Evolutionary conservation across 1,140 invertebrate genomes (phyloP).

Genomic region (Lepidostoma basale): DNA sequence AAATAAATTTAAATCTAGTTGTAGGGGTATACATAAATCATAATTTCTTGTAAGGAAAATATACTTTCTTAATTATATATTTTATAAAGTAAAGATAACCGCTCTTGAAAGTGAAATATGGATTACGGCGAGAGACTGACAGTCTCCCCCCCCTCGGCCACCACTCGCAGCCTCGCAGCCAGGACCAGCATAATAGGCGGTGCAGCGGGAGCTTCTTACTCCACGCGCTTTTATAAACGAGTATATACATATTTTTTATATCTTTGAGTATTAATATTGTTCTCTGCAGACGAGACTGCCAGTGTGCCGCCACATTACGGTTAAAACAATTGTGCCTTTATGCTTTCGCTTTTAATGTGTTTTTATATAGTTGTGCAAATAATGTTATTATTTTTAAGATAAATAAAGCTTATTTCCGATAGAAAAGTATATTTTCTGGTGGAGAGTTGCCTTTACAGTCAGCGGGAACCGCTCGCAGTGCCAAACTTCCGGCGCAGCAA

Average conservation of each 20-base stretch:
- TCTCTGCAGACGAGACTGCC: conserved; percentile 22
- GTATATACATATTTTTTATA: not conserved
- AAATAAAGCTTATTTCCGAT: conserved; percentile 22
- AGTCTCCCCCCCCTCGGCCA: not conserved
- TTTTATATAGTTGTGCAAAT: conserved; percentile 34
- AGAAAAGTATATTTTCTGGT: conserved; percentile 5
- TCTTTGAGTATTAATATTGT: not conserved
- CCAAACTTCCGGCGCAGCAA: conserved; percentile 27
- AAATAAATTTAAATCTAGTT: conserved; percentile 27
- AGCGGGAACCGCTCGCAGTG: conserved; percentile 23
- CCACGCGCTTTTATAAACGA: not conserved
- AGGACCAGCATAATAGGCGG: too few species aligned
- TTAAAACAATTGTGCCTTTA: conserved; percentile 46
- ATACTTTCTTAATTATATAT: conserved; percentile 38
- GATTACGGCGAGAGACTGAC: not conserved
- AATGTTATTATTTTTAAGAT: conserved; percentile 37
- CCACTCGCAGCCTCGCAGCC: too few species aligned
- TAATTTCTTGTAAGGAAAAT: conserved; percentile 38
- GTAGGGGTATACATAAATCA: conserved; percentile 37
- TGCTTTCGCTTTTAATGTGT: conserved; percentile 44
- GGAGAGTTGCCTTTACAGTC: not conserved
- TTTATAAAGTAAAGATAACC: conserved; percentile 32
- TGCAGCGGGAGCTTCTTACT: too few species aligned
- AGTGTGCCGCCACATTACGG: conserved; percentile 21
- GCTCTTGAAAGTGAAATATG: conserved; percentile 31